Conservation (phyloP, 2,113 vertebrate genomes). For the Crotophaga sulcirostris region DNA sequence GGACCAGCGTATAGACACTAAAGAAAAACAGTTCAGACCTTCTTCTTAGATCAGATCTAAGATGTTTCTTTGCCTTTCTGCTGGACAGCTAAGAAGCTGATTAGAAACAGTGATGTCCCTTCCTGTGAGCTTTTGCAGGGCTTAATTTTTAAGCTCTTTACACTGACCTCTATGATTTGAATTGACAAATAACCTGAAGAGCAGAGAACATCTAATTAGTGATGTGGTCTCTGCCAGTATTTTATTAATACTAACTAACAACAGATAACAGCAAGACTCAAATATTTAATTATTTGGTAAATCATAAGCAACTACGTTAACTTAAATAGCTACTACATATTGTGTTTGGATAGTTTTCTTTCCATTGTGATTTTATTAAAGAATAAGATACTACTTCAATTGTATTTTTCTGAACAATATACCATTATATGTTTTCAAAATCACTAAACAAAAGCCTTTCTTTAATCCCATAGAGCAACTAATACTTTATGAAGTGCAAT, state of each 20-base stretch:
- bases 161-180: neutral
- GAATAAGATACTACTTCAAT: neutral
- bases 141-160: neutral
- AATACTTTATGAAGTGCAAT: neutral
- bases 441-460: neutral
- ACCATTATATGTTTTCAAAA: neutral
- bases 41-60: neutral
- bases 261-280: neutral
- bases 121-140: neutral
- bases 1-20: neutral
- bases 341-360: neutral
- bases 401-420: neutral
- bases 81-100: neutral
- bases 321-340: neutral
- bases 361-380: neutral
- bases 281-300: neutral
- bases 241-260: neutral
- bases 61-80: neutral
- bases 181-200: neutral
- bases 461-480: neutral
- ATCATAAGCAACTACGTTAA: neutral
- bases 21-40: neutral
- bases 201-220: neutral
- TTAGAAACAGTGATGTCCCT: neutral
- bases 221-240: neutral